Base-by-base conservation (phyloP, 2,888 invertebrate genomes). In the Aporophyla lueneburgensis region DNA sequence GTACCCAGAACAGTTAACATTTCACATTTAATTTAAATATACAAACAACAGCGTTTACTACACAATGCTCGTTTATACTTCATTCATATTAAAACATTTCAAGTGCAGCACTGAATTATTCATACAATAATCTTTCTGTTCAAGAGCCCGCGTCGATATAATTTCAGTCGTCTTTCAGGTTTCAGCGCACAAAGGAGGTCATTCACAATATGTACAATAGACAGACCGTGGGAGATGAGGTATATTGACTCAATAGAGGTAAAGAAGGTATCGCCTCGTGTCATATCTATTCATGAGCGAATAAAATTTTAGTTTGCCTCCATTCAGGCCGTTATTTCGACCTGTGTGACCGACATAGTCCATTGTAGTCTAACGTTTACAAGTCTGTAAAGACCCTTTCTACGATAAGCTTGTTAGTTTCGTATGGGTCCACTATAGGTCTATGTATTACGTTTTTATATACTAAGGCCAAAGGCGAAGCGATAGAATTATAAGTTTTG, bases 211-310 rank as follows among this genome's bases (percentile, higher is more conserved):
- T 43, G 33, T 40, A 71, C 59, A 76, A 63, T 56, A 19, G 16
- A 21, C 33, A 46, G 69, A 14, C 65, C 65, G 75, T 27, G 63
- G 51, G 54, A 7, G 16, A 21, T 14, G 24, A 27, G 54, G 46
- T 46, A 21, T 7, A 9, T 12, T 12, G 58, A 9, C 46, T 66
- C 65, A 10, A 61, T 61, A 46, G 54, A 66, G 61, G 61, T 76
- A 75, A 21, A 33, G 67, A 65, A 79, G 54, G 65, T 61, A 81
- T 66, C 19, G 40, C 24, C 24, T 40, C 43, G 6, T 27, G 43
- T 59, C 74, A 70, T 71, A 80, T 83, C 70, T 83, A 80, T 83
- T 83, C 80, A 83, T 73, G 70, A 73, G 61, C 24, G 58, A 81
- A 81, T 70, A 58, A 27, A 67, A 67, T 74, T 43, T 58, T 33